These are phyloP conservation scores for Limnodromus scolopaceus DNA, from an alignment of 2,797 vertebrate genomes.

Conservation along the genomic window DNA sequence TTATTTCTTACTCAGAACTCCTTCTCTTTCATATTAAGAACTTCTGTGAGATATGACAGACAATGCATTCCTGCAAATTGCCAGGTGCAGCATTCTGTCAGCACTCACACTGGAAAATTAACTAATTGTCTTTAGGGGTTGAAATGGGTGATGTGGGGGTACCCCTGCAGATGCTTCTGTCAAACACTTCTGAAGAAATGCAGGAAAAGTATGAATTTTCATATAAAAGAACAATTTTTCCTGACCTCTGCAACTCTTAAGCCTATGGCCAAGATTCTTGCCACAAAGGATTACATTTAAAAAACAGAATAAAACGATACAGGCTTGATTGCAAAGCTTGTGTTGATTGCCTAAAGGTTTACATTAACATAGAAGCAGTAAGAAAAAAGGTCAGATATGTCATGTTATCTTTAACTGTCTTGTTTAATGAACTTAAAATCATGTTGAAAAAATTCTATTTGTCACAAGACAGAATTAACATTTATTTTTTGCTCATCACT, in stretches of 20 bases:
- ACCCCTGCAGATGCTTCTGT: background rate
- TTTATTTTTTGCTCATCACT: background rate
- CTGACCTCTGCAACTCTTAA: background rate
- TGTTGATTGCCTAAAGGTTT: background rate
- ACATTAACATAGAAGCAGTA: background rate
- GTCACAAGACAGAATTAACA: background rate
- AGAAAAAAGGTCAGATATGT: background rate
- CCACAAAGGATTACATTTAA: background rate
- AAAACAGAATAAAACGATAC: background rate
- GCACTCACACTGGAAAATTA: background rate
- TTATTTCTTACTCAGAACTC: background rate
- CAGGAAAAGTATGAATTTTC: background rate
- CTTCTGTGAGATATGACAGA: background rate
- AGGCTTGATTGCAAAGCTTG: background rate
- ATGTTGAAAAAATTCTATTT: background rate
- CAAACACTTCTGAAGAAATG: background rate
- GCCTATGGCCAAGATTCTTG: background rate
- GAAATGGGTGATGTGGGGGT: accelerated
- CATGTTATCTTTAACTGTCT: background rate
- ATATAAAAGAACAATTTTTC: background rate
- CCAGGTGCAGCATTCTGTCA: background rate
- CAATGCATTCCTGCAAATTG: background rate
- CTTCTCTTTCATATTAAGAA: background rate
- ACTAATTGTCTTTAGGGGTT: background rate
- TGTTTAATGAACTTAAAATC: background rate